Percentiles rank a stretch among this genome's conserved stretches.
Evolutionary conservation across 2,797 vertebrate species (phyloP).

Genomic region (Malacoraja senta): DNA sequence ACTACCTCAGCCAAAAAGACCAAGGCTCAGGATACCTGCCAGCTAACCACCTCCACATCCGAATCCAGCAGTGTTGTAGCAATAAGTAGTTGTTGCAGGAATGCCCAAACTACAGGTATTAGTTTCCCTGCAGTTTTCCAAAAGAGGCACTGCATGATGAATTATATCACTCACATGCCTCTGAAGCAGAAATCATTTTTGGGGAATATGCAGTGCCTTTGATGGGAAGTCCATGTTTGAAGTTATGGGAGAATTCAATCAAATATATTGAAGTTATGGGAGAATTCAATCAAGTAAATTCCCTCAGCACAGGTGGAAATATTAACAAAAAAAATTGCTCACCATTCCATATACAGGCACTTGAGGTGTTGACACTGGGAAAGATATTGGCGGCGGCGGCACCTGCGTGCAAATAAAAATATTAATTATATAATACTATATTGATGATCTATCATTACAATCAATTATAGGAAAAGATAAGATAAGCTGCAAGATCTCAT

Average conservation of each 20-base stretch:
- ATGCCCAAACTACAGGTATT: no score
- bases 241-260: not conserved
- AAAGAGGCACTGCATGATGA: no score
- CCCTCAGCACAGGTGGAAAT: not conserved
- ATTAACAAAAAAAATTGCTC: constrained; percentile 47
- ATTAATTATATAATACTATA: not conserved
- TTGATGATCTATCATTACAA: not conserved
- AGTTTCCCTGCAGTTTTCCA: no score
- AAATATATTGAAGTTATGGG: not conserved
- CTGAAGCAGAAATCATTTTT: no score
- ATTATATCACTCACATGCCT: no score
- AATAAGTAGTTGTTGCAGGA: no score
- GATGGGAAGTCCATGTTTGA: not conserved
- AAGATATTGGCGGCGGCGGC: constrained; percentile 73
- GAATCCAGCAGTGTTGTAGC: no score
- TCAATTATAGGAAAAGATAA: not conserved
- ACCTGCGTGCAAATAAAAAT: constrained; percentile 53
- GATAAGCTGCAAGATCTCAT: not conserved
- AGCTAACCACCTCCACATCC: no score
- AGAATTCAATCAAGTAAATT: not conserved
- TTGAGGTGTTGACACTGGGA: constrained; percentile 80
- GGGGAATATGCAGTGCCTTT: not conserved
- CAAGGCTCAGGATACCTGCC: no score
- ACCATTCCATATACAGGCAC: constrained; percentile 93
- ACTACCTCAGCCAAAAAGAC: not conserved